phyloP scores from a whole-genome alignment of 1,140 invertebrate species.

The Saxidomus purpurata region DNA sequence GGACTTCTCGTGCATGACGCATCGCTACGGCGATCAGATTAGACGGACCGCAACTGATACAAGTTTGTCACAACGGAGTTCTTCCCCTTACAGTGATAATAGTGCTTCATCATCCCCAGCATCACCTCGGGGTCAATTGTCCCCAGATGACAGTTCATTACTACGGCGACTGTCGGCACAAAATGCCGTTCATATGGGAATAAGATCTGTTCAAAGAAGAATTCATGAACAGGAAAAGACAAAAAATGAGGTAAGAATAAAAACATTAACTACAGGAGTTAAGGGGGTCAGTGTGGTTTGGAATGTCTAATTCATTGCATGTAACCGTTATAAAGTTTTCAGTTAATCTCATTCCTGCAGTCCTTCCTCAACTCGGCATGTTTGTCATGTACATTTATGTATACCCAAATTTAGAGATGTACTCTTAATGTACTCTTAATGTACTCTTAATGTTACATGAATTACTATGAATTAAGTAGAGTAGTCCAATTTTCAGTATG shows the following conservation, averaged over 20 bases:
- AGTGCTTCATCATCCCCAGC: slow-evolving; percentile 35
- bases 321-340: too few species aligned
- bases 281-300: too few species aligned
- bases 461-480: too few species aligned
- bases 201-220: slow-evolving; percentile 82
- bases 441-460: too few species aligned
- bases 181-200: slow-evolving; percentile 83
- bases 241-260: slow-evolving; percentile 81
- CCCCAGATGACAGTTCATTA: slow-evolving; percentile 75
- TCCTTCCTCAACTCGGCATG: too few species aligned
- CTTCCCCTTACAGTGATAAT: slow-evolving; percentile 67
- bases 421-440: too few species aligned
- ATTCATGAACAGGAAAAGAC: slow-evolving; percentile 84
- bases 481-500: too few species aligned
- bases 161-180: slow-evolving; percentile 78
- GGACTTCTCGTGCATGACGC: slow-evolving; percentile 76
- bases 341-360: too few species aligned
- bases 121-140: slow-evolving; percentile 56
- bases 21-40: slow-evolving; percentile 74
- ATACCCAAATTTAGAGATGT: too few species aligned
- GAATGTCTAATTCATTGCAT: too few species aligned
- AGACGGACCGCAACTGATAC: slow-evolving; percentile 82
- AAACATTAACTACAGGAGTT: too few species aligned
- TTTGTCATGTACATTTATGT: too few species aligned
- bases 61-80: slow-evolving; percentile 76